Conservation (phyloP, 1,140 invertebrate genomes). For the Drosophila bocki region DNA sequence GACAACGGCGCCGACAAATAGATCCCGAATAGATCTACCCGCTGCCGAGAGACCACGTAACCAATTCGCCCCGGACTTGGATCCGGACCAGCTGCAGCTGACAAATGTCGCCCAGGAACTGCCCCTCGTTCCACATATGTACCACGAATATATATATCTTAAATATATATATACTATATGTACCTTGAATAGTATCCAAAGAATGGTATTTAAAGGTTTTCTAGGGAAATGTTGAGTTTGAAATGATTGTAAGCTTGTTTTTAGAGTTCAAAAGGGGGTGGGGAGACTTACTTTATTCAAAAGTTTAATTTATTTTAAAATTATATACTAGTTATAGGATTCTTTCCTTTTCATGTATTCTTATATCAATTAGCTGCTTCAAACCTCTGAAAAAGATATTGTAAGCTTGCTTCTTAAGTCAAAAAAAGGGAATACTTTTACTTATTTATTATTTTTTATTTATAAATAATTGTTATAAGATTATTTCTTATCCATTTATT, state of each 20-base stretch:
- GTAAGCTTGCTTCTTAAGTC: background rate
- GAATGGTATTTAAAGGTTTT: background rate
- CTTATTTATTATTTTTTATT: background rate
- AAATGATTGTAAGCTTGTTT: background rate
- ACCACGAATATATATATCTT: background rate
- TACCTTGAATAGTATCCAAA: slow-evolving; percentile 3
- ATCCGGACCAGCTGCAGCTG: slow-evolving; percentile 28
- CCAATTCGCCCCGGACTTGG: slow-evolving; percentile 16
- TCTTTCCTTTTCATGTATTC: no score
- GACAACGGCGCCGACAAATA: slow-evolving; percentile 71
- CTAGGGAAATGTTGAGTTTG: background rate
- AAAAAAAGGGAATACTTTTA: no score
- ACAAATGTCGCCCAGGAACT: slow-evolving; percentile 21
- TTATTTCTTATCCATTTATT: background rate
- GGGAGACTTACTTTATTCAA: background rate
- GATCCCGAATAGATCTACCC: slow-evolving; percentile 19
- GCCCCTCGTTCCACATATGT: background rate
- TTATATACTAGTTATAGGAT: no score
- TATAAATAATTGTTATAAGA: background rate
- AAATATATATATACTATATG: background rate
- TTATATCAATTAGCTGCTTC: no score
- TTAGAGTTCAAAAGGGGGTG: background rate
- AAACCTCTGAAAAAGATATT: no score
- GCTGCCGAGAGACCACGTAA: slow-evolving; percentile 6
- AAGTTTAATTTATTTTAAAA: background rate